Evolutionary conservation across 2,113 vertebrate genomes (phyloP).

Genomic region (Spea bombifrons): DNA sequence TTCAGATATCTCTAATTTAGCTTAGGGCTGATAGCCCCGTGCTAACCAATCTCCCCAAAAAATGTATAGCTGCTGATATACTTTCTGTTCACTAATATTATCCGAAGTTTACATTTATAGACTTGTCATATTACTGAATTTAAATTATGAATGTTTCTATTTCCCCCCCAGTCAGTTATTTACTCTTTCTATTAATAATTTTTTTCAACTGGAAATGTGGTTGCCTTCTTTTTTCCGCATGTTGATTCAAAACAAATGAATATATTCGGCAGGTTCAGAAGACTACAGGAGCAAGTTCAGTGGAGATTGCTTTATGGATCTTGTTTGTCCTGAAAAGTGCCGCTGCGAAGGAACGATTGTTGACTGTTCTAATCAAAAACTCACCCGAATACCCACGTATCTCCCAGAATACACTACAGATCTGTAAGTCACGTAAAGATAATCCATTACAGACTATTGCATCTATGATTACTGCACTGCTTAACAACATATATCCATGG

Average conservation of each 20-base stretch:
- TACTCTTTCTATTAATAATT: neutral
- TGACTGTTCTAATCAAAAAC: constrained; percentile 96
- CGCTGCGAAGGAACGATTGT: constrained; percentile 95
- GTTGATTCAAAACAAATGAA: constrained; percentile 12
- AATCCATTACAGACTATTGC: too few relatives aligned
- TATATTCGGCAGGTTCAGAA: constrained; percentile 83
- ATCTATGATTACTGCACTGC: too few relatives aligned
- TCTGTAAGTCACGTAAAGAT: constrained; percentile 76
- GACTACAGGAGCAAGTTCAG: constrained; percentile 96
- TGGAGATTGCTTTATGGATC: constrained; percentile 94
- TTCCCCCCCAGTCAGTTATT: too few relatives aligned
- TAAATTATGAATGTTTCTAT: too few relatives aligned
- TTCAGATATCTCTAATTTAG: too few relatives aligned
- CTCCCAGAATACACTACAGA: constrained; percentile 95
- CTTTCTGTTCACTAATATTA: too few relatives aligned
- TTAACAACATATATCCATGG: too few relatives aligned
- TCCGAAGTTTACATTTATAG: too few relatives aligned
- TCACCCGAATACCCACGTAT: constrained; percentile 90
- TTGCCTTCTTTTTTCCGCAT: neutral
- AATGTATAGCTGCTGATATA: too few relatives aligned
- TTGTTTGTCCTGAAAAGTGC: constrained; percentile 95
- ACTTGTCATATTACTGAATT: too few relatives aligned
- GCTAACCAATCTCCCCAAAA: too few relatives aligned
- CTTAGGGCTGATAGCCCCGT: too few relatives aligned
- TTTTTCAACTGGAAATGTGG: neutral